phyloP scores from a whole-genome alignment of 2,113 vertebrate genomes.

The Passer domesticus region DNA sequence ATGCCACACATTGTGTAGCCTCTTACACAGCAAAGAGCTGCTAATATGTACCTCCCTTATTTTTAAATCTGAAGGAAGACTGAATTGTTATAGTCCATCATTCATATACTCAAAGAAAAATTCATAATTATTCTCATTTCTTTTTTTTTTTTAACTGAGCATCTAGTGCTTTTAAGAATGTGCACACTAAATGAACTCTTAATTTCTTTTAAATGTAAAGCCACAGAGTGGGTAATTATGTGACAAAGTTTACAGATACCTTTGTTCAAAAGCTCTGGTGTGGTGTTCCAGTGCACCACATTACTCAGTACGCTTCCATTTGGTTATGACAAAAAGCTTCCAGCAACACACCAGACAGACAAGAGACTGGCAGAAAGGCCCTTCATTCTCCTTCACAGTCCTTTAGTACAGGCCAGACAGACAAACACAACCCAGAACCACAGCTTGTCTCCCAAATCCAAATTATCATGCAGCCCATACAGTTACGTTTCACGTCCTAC shows the following conservation, averaged over 20 bases:
- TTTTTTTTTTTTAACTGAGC: neutral
- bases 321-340: neutral
- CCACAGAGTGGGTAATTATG: neutral
- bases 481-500: neutral
- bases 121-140: neutral
- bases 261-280: neutral
- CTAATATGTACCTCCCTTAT: neutral
- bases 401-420: neutral
- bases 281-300: neutral
- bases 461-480: neutral
- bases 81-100: neutral
- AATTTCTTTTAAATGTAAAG: neutral
- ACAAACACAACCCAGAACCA: neutral
- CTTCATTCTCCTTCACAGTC: neutral
- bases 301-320: neutral
- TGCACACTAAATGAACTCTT: fast-evolving
- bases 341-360: neutral
- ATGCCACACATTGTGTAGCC: neutral
- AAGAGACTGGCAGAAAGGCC: neutral
- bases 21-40: neutral
- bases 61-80: neutral
- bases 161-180: neutral
- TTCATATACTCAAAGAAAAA: neutral
- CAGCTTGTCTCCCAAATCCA: neutral
- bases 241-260: neutral